These are phyloP conservation scores for Cyphomyrmex costatus DNA, from an alignment of 1,140 invertebrate genomes.

Conservation along the genomic window DNA sequence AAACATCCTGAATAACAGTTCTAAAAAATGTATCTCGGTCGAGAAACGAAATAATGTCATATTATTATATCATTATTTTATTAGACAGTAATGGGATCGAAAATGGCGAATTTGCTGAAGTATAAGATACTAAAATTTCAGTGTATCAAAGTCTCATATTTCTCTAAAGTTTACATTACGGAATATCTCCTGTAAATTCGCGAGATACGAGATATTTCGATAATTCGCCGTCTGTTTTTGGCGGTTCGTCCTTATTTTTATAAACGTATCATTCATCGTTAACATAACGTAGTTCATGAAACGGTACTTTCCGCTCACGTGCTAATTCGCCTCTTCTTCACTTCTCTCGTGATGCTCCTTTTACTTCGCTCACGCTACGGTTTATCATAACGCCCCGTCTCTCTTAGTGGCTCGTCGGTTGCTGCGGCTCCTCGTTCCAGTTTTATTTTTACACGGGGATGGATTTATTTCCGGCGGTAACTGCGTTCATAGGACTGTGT, in stretches of 20 bases:
- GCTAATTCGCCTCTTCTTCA: constrained; percentile 36
- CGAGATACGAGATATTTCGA: constrained; percentile 18
- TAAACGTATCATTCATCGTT: constrained; percentile 38
- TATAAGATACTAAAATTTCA: constrained; percentile 26
- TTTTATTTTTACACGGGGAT: constrained; percentile 67
- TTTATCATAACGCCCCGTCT: constrained; percentile 60
- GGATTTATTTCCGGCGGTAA: constrained; percentile 68
- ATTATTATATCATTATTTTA: constrained; percentile 2
- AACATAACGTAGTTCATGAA: constrained; percentile 33
- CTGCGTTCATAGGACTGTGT: constrained; percentile 60
- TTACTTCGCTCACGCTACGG: constrained; percentile 54
- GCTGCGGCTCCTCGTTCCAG: constrained; percentile 55
- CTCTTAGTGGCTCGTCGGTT: constrained; percentile 55
- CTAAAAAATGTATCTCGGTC: neutral
- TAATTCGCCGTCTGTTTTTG: neutral
- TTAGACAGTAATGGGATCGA: neutral
- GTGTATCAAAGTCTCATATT: constrained; percentile 18
- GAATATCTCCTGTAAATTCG: neutral
- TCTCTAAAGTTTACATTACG: constrained; percentile 24
- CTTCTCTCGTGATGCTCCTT: constrained; percentile 24
- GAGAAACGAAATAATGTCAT: neutral
- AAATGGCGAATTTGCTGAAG: constrained; percentile 8
- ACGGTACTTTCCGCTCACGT: constrained; percentile 35
- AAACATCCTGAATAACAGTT: neutral
- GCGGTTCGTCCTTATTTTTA: constrained; percentile 14